Evolutionary conservation across 2,113 vertebrate species (phyloP), one percentile per base, ranked within the genome.

Genomic region (Thunnus maccoyii): DNA sequence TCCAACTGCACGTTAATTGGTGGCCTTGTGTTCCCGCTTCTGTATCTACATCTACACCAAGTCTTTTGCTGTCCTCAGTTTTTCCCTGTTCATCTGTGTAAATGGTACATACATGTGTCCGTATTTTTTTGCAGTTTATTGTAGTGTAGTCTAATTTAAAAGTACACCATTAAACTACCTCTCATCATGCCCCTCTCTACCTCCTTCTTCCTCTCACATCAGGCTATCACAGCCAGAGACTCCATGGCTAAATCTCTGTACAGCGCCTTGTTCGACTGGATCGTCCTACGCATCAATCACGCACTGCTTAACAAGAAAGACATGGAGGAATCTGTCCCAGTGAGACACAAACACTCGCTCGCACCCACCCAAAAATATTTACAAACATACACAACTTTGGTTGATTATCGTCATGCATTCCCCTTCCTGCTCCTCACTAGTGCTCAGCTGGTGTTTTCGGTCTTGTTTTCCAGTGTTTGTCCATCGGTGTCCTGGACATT

Each of bases 221-320:
- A 99, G 98, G 98, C 98, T 2, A 93, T 98, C 83, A 99, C 98
- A 1, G 97, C 98, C 56, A 96, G 98, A 9, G 98, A 99, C 93
- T 99, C 98, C 25, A 99, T 99, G 98, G 98, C 98, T n/a, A 99
- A 99, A 91, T 99, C 98, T 30, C 88, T 99, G 64, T 99, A 99
- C 93, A 99, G 98, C 14, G 98, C 98, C n/a, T 94, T 99, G 60
- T 99, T 99, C 22, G 98, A 99, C 66, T 99, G 98, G 98, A 99
- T 99, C 1, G 98, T 99, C 65, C 95, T 99, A 46, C 92, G 98
- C n/a, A 99, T 99, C 88, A 99, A 99, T 93, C 98, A 99, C 0
- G 98, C 98, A 0, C 96, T 99, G 47, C 97, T 99, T 16, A 99
- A 99, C 89, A 99, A 99, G 93, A 98, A 96, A 85, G 98, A 99